phyloP scores from a whole-genome alignment of 2,888 invertebrate genomes.

The Calephelis perditalis region DNA sequence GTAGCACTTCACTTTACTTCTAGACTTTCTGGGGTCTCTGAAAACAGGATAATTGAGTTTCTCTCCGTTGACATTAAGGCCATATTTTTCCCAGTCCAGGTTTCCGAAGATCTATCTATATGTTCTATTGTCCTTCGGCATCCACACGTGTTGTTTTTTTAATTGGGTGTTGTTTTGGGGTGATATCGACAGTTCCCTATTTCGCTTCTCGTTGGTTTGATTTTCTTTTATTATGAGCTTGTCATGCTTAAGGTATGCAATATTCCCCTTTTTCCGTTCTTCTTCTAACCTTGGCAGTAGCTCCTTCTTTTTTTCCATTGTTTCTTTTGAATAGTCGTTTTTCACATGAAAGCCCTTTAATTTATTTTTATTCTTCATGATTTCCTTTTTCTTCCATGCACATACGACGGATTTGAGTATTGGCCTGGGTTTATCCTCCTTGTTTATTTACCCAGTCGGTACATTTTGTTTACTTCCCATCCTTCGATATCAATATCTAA shows the following conservation, averaged over 20 bases:
- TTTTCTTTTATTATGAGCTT: not conserved
- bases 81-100: too few species aligned
- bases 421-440: conserved; percentile 17
- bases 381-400: conserved; percentile 19
- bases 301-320: not conserved
- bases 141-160: not conserved
- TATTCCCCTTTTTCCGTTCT: not conserved
- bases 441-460: conserved; percentile 15
- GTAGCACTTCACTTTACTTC: too few species aligned
- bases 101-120: too few species aligned
- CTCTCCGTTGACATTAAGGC: too few species aligned
- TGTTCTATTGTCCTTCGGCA: not conserved
- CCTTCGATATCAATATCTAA: conserved; percentile 15
- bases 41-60: too few species aligned
- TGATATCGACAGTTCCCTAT: not conserved
- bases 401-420: conserved; percentile 17
- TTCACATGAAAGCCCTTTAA: conserved; percentile 10
- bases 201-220: not conserved
- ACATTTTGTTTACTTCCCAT: conserved; percentile 14
- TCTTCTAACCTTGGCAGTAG: not conserved
- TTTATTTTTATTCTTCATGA: conserved; percentile 17
- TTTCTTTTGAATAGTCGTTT: conserved; percentile 5
- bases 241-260: not conserved
- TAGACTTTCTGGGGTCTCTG: too few species aligned
- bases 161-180: not conserved